These are phyloP conservation scores for Synergus umbraculus DNA, from an alignment of 2,888 invertebrate species.

Conservation along the genomic window DNA sequence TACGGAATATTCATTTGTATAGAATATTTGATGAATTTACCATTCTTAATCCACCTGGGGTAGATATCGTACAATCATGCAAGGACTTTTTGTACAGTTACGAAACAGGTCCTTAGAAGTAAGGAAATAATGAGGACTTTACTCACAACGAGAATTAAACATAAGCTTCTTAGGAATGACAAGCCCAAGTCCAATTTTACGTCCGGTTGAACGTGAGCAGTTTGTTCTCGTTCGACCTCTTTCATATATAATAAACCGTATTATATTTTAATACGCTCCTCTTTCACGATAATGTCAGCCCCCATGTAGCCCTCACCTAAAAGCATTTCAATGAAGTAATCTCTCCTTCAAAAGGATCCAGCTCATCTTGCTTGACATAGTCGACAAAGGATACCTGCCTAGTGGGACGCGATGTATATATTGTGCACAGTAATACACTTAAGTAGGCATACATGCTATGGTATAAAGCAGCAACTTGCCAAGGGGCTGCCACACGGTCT, in stretches of 20 bases:
- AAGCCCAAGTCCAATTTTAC: conserved; percentile 32
- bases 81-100: not conserved
- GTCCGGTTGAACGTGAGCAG: conserved; percentile 37
- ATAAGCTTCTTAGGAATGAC: conserved; percentile 39
- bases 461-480: conserved; percentile 42
- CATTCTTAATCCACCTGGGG: conserved; percentile 3
- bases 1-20: conserved; percentile 10
- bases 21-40: conserved; percentile 17
- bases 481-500: conserved; percentile 63
- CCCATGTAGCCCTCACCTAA: conserved; percentile 27
- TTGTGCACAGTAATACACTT: conserved; percentile 41
- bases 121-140: conserved; percentile 37
- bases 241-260: conserved; percentile 39
- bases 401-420: conserved; percentile 39
- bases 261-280: conserved; percentile 39
- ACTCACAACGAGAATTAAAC: conserved; percentile 33
- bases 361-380: conserved; percentile 41
- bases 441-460: conserved; percentile 39
- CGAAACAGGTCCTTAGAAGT: conserved; percentile 5
- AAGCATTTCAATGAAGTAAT: conserved; percentile 42
- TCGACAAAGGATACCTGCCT: conserved; percentile 41
- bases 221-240: conserved; percentile 27
- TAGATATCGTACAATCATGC: not conserved
- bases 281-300: conserved; percentile 36
- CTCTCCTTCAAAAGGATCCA: conserved; percentile 41